Base-by-base conservation (phyloP, 2,113 vertebrate species). In the Ptyas mucosa region DNA sequence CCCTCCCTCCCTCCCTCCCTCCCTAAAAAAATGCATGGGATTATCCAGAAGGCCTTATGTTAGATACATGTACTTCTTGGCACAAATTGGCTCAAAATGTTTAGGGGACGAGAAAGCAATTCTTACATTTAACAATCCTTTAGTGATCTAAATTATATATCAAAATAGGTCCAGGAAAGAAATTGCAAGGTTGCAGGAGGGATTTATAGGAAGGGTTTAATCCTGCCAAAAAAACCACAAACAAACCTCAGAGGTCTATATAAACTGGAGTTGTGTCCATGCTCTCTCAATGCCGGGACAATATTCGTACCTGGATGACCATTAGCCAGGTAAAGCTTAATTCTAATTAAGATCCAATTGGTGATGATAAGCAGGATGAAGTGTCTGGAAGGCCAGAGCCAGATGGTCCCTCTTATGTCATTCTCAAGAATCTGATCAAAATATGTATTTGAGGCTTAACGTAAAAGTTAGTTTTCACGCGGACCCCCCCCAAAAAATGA, bases 41-140 rank as follows among this genome's bases (percentile, higher is more conserved):
- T 96, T 97, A 96, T 95, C 95, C 96, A 96, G 55, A 97, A 92
- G 96, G 91, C 94, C 55, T 43, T 93, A 90, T 24, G 85, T 90
- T 94, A 93, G 88, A 94, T 86, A 95, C 96, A 97, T 96, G 29
- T n/a, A 88, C 87, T 96, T 93, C 81, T 92, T 89, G 88, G 89
- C 96, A 92, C 57, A 81, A 85, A 94, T 94, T 94, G 91, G 91
- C 95, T 93, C 93, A 93, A 95, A 96, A 93, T 49, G 53, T 46
- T 93, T 93, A 96, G 49, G 95, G 92, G 94, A 91, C 94, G 90
- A 96, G 97, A 95, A 95, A 97, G 43, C 18, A 81, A 43, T 81
- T 81, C 34, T 81, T 81, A 81, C 8, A 81, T 81, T 81, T 43
- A 81, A 21, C 34, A 21, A 81, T 21, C 8, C 1, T 43, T 43